These are phyloP conservation scores for Orchesella cincta DNA, from an alignment of 1,140 invertebrate genomes.

Conservation along the genomic window DNA sequence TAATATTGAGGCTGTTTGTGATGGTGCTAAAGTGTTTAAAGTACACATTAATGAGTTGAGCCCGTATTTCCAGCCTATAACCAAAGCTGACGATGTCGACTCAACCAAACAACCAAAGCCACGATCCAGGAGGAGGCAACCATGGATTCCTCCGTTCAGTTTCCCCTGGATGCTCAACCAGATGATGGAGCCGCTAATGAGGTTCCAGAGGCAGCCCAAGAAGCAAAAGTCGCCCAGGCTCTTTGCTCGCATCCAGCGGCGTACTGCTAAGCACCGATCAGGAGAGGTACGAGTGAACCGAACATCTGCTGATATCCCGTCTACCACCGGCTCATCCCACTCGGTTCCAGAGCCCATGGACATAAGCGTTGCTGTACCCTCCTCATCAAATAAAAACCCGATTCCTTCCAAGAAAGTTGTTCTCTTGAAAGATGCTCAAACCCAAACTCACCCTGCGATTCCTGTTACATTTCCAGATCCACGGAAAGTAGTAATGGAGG, in stretches of 20 bases:
- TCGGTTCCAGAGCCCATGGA: too few species aligned
- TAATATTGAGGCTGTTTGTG: background rate
- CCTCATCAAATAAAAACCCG: too few species aligned
- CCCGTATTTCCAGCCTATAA: background rate
- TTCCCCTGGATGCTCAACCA: background rate
- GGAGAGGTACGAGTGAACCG: too few species aligned
- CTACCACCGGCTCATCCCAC: too few species aligned
- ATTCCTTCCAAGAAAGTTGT: too few species aligned
- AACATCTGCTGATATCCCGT: too few species aligned
- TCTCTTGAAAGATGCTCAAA: too few species aligned
- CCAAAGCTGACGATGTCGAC: too few species aligned
- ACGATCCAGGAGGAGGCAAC: background rate
- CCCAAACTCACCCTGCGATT: too few species aligned
- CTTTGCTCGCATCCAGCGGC: background rate
- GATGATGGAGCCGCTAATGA: background rate
- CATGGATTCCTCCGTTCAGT: background rate
- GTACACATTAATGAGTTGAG: background rate
- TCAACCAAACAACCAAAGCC: background rate
- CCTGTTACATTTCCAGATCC: too few species aligned
- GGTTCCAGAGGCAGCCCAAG: background rate
- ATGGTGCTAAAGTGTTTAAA: background rate
- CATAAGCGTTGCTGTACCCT: too few species aligned
- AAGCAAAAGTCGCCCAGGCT: background rate
- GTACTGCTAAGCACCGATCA: background rate
- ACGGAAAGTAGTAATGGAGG: too few species aligned